Evolutionary conservation across 1,140 invertebrate species (phyloP).

Genomic region (Archivesica marissinica): DNA sequence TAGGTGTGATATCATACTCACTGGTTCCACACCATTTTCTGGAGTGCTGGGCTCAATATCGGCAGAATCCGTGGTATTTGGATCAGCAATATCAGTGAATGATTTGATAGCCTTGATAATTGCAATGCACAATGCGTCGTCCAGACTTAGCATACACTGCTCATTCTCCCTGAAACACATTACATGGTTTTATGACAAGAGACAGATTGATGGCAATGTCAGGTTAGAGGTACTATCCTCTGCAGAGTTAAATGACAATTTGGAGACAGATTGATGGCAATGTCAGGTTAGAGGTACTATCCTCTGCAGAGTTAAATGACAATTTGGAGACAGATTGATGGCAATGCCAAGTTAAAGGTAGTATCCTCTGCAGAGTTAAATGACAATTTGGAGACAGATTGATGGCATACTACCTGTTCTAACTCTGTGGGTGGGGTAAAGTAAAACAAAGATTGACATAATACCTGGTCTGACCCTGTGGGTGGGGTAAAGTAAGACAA

Average conservation of each 20-base stretch:
- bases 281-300: too few species aligned
- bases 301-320: not conserved
- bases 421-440: too few species aligned
- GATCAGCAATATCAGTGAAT: slow-evolving; percentile 69
- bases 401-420: too few species aligned
- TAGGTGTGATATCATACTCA: slow-evolving; percentile 71
- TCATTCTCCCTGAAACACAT: slow-evolving; percentile 72
- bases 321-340: not conserved
- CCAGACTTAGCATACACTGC: slow-evolving; percentile 64
- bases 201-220: not conserved
- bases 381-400: not conserved
- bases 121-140: slow-evolving; percentile 50
- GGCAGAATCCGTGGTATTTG: slow-evolving; percentile 53
- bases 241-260: not conserved
- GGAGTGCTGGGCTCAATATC: slow-evolving; percentile 73
- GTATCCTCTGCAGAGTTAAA: not conserved
- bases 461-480: too few species aligned
- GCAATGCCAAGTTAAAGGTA: not conserved
- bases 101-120: slow-evolving; percentile 62
- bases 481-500: too few species aligned
- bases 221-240: too few species aligned
- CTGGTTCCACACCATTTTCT: slow-evolving; percentile 71
- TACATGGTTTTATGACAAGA: not conserved
- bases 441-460: too few species aligned
- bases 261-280: not conserved